phyloP scores from a whole-genome alignment of 2,888 invertebrate species.

The Coelopa pilipes region DNA sequence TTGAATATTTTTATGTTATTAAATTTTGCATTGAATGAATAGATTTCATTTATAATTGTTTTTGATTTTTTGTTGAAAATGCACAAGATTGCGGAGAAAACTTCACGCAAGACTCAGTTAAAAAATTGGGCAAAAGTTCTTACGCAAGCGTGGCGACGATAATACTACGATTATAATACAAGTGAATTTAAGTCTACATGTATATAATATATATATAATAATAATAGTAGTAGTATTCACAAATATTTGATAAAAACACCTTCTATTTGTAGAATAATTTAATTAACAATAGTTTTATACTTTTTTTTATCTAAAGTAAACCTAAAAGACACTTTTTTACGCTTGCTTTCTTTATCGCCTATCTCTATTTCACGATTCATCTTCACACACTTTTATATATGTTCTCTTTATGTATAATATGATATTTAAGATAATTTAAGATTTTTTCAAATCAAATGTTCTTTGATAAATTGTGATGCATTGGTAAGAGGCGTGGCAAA shows the following conservation, averaged over 20 bases:
- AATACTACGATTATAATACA: no score
- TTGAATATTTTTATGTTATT: no score
- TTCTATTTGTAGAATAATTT: not conserved
- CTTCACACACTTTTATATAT: not conserved
- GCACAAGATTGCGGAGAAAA: no score
- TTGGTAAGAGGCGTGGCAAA: slow-evolving; percentile 41
- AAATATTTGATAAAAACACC: no score
- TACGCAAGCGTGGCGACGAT: no score
- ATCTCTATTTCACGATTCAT: no score
- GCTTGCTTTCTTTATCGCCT: slow-evolving; percentile 14
- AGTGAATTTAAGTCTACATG: not conserved
- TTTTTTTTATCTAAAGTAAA: slow-evolving; percentile 24
- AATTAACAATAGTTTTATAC: no score
- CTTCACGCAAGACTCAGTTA: no score
- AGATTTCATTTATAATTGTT: no score
- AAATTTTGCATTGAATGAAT: no score
- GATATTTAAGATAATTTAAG: slow-evolving; percentile 17
- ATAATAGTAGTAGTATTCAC: not conserved
- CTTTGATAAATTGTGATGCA: slow-evolving; percentile 38
- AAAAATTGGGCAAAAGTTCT: no score
- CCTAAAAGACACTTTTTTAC: slow-evolving; percentile 34
- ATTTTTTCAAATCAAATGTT: slow-evolving; percentile 13
- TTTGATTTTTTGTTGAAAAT: no score
- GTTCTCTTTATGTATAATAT: not conserved
- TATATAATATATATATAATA: not conserved